A percentile compares a stretch with the other conserved stretches of the same genome.
These are phyloP conservation scores for Oncorhynchus tshawytscha DNA, from an alignment of 2,113 vertebrate genomes.

Conservation along the genomic window DNA sequence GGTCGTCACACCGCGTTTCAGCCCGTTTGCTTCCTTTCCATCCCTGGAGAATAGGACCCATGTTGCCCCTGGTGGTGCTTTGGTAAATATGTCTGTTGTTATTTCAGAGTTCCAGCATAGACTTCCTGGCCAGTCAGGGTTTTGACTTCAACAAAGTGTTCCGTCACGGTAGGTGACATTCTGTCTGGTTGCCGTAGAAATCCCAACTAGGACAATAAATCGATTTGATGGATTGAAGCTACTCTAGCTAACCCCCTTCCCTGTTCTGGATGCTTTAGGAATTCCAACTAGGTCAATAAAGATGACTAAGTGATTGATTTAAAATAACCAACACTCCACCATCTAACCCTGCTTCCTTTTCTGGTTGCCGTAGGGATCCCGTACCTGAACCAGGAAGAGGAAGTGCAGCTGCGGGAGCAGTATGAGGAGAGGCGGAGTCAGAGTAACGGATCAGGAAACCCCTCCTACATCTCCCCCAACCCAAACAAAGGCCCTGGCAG, in stretches of 20 bases:
- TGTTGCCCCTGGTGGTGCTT: background rate
- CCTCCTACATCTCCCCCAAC: conserved; percentile 81
- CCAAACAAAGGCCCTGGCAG: conserved; percentile 79
- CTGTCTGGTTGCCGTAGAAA: conserved; percentile 71
- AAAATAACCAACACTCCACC: too few species aligned
- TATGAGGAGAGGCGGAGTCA: conserved; percentile 90
- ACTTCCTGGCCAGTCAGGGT: conserved; percentile 97
- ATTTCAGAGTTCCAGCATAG: conserved; percentile 97
- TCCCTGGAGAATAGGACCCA: background rate
- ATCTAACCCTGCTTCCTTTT: background rate
- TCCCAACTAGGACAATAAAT: conserved; percentile 63
- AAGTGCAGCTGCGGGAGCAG: conserved; percentile 89
- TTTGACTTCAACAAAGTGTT: conserved; percentile 99
- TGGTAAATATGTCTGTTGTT: conserved; percentile 1
- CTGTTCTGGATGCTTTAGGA: too few species aligned
- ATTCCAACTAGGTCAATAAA: too few species aligned
- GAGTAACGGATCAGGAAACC: conserved; percentile 80
- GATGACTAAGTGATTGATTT: too few species aligned
- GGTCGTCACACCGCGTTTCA: too few species aligned
- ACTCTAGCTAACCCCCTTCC: too few species aligned
- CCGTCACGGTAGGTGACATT: conserved; percentile 76
- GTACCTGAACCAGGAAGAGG: conserved; percentile 94
- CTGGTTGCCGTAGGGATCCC: conserved; percentile 82
- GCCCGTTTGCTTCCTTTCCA: too few species aligned
- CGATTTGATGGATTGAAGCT: too few species aligned